Base-by-base conservation (phyloP, 2,888 invertebrate species). In the Tanytarsus gracilentus region DNA sequence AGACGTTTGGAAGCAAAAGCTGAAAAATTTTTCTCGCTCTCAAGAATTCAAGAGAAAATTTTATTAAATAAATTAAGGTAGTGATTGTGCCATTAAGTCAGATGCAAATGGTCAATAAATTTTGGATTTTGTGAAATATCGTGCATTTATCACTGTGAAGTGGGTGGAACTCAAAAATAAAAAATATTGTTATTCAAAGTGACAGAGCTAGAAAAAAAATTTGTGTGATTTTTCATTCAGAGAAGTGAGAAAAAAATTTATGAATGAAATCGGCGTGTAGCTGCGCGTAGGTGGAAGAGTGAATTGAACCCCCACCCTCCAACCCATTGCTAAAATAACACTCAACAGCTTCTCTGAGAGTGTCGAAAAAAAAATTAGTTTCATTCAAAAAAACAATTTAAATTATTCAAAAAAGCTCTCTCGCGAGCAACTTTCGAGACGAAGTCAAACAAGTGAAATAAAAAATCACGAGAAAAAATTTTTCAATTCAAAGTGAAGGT, bases 401-500 rank as follows among this genome's bases (percentile, higher is more conserved):
- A 36, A 33, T n/a, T n/a, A 39, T n/a, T 39, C 21, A 8, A 36
- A 5, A 55, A 23, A 30, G 23, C 14, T 53, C 11, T 30, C 4
- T 56, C 40, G 55, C 26, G 55, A 56, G 40, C 44, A 44, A 44
- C 18, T 44, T 44, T 18, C 18, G 11, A 44, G 23, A 44, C 8
- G 11, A 44, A 9, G 23, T 3, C 7, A 40, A 21, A 39, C 3
- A 5, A 44, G 18, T 44, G n/a, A 26, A 49, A 49, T 14, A 49
- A 49, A 26, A 9, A 44, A 30, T 21, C n/a, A 29, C 30, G 27
- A 51, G 5, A 16, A 39, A 58, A 58, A 23, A 26, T 58, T 48
- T 49, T 48, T 58, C 55, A 48, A n/a, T 48, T 16, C 18, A n/a
- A 58, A 48, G 48, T 58, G 44, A 58, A 58, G 58, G 58, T 58